Base-by-base conservation (phyloP, 2,113 vertebrate genomes). In the Microcebus murinus region DNA sequence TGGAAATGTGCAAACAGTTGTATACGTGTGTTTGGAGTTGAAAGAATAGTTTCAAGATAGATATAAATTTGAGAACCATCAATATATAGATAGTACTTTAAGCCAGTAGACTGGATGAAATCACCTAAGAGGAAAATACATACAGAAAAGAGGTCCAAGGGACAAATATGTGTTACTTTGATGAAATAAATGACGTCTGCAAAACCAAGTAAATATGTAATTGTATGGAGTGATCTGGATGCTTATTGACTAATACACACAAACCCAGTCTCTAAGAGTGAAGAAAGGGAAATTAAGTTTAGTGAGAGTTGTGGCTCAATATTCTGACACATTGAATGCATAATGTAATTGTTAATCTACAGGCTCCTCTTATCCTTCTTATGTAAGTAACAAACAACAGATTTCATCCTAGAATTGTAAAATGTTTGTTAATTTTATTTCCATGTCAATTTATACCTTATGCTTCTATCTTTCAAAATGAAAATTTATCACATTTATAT, bases 351-450 rank as follows among this genome's bases (percentile, higher is more conserved):
- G n/a, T 61, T 82, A 83, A 93, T 57, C 67, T 76, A 11, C 10
- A 77, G 39, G 34, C 5, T 61, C n/a, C 25, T n/a, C 55, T 88
- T 65, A 88, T 7, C 15, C 9, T 91, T 61, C 73, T 45, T 61
- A 71, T 39, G n/a, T 68, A 92, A 25, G 39, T 81, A 67, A 59
- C 31, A 89, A 92, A 87, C 2, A 96, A 94, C 31, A 86, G 39
- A 82, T 15, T 65, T 85, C 17, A 90, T 42, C n/a, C 13, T 52
- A 96, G 67, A 96, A 90, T 65, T 77, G 25, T 9, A 87, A 92
- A 87, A 61, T 71, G 15, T 55, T 25, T 76, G 17, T 48, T 59
- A 87, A 83, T 73, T 97, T 96, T 65, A 93, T 90, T 96, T 91
- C 29, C n/a, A 82, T 70, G 45, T 67, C 57, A 77, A 81, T 70